Percentiles rank a stretch among this genome's conserved stretches.
Conservation (phyloP, 2,113 vertebrate genomes). For the Heterochromis multidens region DNA sequence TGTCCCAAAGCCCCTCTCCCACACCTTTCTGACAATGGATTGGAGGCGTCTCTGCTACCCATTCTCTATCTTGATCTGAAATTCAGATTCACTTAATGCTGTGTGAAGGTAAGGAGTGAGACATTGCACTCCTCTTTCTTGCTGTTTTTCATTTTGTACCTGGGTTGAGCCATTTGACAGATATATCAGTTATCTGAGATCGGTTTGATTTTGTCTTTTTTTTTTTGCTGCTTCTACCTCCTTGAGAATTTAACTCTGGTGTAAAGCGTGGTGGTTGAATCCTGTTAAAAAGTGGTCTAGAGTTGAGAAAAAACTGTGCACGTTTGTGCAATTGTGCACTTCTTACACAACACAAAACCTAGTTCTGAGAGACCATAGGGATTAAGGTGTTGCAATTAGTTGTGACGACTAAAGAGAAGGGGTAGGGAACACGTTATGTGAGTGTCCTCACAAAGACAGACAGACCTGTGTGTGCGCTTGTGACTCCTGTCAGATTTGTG, state of each 20-base stretch:
- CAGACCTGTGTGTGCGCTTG: background rate
- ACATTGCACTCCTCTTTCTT: background rate
- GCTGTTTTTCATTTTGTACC: background rate
- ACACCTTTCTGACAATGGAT: background rate
- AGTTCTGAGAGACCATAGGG: background rate
- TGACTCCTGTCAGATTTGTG: background rate
- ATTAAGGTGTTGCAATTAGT: background rate
- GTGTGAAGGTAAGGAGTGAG: background rate
- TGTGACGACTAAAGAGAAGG: background rate
- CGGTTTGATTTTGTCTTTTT: background rate
- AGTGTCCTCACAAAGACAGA: background rate
- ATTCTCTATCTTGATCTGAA: background rate
- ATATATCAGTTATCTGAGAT: background rate
- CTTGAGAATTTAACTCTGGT: background rate
- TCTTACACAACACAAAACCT: background rate
- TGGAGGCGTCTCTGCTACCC: no score
- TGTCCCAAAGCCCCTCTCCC: background rate
- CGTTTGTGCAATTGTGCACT: background rate
- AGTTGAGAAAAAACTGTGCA: background rate
- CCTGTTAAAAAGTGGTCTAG: no score
- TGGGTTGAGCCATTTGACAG: background rate
- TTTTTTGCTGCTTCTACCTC: background rate
- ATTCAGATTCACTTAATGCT: background rate
- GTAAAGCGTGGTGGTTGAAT: no score
- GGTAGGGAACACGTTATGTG: background rate